Base-by-base conservation (phyloP, 2,888 invertebrate species). In the Mylabris sibirica region DNA sequence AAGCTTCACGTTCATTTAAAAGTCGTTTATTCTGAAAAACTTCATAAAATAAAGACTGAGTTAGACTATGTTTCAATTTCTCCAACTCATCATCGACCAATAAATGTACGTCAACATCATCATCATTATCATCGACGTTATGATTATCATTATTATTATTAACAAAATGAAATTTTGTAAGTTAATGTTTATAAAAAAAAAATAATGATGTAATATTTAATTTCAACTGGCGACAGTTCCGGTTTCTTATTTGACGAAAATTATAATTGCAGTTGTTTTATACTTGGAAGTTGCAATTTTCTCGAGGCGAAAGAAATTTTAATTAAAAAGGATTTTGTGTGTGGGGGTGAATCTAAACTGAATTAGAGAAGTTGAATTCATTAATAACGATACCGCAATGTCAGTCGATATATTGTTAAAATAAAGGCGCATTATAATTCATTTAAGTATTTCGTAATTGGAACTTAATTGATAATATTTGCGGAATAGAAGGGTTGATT, bases 311-410 rank as follows among this genome's bases (percentile, higher is more conserved):
- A 70, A 70, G 67, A 70, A 70, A 70, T 70, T 70, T 70, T 70
- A 70, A 70, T 70, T 70, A 70, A 70, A 70, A 70, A 67, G 67
- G 70, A 70, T 64, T 70, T 70, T 22, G 24, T 24, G 65, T n/a
- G n/a, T n/a, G 34, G 70, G 67, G 59, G 64, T 59, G 67, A 57
- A 70, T 70, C 65, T 70, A 70, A 70, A 70, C 65, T 70, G 70
- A 70, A 67, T 70, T 70, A 70, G 67, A 61, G 59, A 34, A 67
- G 70, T 69, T 57, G 63, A 66, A 64, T 70, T 67, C 70, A 62
- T 70, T 70, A 70, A 70, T 70, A 65, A 61, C 60, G 35, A 66
- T 64, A 63, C 66, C 67, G 63, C 70, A 59, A 61, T 64, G 66
- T 70, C 70, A 67, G 67, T 64, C 59, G 64, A 67, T 67, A 61